Evolutionary conservation across 1,140 invertebrate species (phyloP), one percentile per base, ranked within the genome.

Genomic region (Trigoniulus corallinus): DNA sequence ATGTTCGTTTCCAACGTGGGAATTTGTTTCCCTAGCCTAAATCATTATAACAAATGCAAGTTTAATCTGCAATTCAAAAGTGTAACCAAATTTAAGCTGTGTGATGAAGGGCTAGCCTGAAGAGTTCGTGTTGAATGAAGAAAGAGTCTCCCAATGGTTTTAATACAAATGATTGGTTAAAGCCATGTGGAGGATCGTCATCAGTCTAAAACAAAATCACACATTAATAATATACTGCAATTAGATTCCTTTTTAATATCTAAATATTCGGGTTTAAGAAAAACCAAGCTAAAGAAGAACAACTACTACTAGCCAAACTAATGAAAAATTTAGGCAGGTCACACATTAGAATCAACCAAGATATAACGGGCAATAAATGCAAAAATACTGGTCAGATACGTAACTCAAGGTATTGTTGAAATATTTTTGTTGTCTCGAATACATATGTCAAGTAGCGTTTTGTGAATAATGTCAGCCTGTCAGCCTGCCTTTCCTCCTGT

Each of bases 101-200:
- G 71, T 88, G 77, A 68, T 89, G 85, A 59, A 89, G 74, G 56
- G 81, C 81, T 59, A 91, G 77, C 67, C 86, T 76, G 74, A 92
- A 92, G 64, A 86, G 79, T 69, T 91, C 85, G 68, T 91, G 85
- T 72, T 88, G 83, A 60, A 89, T 79, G 73, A 84, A 89, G 76
- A 86, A 92, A 65, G 79, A 82, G 61, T 75, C 81, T 66, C 76
- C 80, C 61, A 84, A 77, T 56, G 82, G 83, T 72, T 86, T 89
- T 69, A 93, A 71, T 53, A 91, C 79, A 78, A 93, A 93, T 57
- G 81, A 84, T 75, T 92, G 86, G 63, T 80, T 79, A 73, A 88
- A 93, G 57, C 82, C 82, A 69, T 89, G 87, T 56, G 85, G 84
- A 61, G 80, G 82, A 75, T 92, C 87, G 61, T 89, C 84, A 69